Conservation (phyloP, 2,113 vertebrate genomes). For the Halcyon senegalensis region DNA sequence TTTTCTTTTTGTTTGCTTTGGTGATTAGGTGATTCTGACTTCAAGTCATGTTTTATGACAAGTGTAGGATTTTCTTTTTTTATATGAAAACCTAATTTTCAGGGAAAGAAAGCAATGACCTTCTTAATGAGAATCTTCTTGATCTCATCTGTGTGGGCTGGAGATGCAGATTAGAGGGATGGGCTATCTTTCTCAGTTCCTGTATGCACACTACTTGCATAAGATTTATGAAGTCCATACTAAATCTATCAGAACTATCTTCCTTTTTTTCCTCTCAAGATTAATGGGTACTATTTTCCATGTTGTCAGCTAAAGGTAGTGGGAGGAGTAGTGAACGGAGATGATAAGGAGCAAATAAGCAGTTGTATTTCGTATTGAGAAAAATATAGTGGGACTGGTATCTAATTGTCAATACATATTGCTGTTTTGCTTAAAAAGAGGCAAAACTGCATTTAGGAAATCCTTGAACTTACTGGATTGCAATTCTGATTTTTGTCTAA, state of each 20-base stretch:
- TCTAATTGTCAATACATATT: conserved; percentile 25
- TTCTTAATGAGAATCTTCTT: conserved; percentile 84
- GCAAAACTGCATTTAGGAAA: conserved; percentile 20
- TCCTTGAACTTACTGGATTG: not conserved
- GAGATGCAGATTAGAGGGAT: conserved; percentile 75
- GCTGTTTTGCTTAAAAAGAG: not conserved
- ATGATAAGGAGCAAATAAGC: conserved; percentile 49
- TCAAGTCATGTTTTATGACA: conserved; percentile 56
- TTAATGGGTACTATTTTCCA: conserved; percentile 59
- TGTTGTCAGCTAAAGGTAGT: conserved; percentile 60
- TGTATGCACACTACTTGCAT: not conserved
- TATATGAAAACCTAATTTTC: conserved; percentile 76
- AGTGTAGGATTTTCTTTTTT: conserved; percentile 55
- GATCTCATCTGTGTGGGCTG: conserved; percentile 66
- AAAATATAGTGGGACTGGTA: not conserved
- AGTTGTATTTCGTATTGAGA: conserved; percentile 35
- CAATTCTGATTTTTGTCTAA: not conserved
- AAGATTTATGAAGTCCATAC: conserved; percentile 67
- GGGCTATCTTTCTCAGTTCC: conserved; percentile 68
- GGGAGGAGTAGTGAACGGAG: not conserved
- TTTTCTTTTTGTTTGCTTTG: conserved; percentile 52
- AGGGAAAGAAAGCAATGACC: conserved; percentile 74
- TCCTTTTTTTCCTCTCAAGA: conserved; percentile 29
- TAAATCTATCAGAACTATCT: conserved; percentile 58
- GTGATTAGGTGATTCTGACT: conserved; percentile 44